Percentiles rank a stretch among this genome's conserved stretches.
Evolutionary conservation across 2,797 vertebrate genomes (phyloP).

Genomic region (Pitangus sulphuratus): DNA sequence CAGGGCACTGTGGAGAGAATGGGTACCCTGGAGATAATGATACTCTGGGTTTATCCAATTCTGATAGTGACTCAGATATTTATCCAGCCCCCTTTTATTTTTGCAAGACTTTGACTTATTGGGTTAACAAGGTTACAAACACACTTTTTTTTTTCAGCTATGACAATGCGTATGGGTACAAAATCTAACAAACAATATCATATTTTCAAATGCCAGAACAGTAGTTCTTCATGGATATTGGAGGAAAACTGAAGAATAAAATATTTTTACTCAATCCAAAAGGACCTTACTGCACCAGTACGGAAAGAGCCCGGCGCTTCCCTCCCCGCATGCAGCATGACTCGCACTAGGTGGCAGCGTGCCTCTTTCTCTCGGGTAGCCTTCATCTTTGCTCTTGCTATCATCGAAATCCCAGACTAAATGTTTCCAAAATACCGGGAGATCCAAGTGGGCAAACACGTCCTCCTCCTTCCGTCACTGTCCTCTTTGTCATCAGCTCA

Average conservation of each 20-base stretch:
- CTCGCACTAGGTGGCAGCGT: constrained; percentile 26
- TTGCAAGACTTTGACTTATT: neutral
- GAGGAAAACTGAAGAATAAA: neutral
- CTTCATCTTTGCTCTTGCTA: neutral
- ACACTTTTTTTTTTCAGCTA: neutral
- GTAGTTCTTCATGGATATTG: neutral
- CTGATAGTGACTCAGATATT: neutral
- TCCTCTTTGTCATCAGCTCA: neutral
- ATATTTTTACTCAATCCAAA: neutral
- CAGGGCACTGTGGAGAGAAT: neutral
- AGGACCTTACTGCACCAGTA: accelerated
- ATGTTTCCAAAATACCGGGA: neutral
- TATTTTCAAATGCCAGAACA: neutral
- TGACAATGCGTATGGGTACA: accelerated
- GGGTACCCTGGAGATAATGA: neutral
- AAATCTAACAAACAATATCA: neutral
- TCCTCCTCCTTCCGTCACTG: neutral
- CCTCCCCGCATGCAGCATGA: neutral
- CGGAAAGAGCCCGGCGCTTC: too few relatives aligned
- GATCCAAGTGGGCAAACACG: neutral
- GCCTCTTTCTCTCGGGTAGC: neutral
- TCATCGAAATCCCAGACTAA: neutral
- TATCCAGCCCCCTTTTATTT: neutral
- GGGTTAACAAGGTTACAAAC: neutral
- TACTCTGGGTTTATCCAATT: neutral